Evolutionary conservation across 1,140 invertebrate species (phyloP).

Genomic region (Phthorimaea operculella): DNA sequence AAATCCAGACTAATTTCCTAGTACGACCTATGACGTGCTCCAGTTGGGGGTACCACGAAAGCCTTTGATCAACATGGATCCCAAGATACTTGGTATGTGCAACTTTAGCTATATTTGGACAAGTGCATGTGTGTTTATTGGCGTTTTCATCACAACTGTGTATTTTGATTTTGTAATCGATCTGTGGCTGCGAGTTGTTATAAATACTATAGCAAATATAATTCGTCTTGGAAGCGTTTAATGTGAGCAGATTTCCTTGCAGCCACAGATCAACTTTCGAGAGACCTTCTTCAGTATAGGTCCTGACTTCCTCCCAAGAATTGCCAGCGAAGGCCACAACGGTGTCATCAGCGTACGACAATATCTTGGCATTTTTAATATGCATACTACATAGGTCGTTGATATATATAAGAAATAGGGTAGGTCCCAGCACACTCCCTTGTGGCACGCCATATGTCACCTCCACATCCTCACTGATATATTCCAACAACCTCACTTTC

Average conservation of each 20-base stretch:
- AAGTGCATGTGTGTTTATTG: too few relatives aligned
- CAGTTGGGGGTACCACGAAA: too few relatives aligned
- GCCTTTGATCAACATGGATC: too few relatives aligned
- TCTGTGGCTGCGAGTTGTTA: too few relatives aligned
- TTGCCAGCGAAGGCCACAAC: neutral
- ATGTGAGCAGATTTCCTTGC: neutral
- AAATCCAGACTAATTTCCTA: too few relatives aligned
- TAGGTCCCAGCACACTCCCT: conserved; percentile 1
- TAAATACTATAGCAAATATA: too few relatives aligned
- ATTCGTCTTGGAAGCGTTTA: neutral
- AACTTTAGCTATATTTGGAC: too few relatives aligned
- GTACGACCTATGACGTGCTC: too few relatives aligned
- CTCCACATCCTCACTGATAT: neutral
- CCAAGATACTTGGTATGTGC: too few relatives aligned
- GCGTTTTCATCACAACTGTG: too few relatives aligned
- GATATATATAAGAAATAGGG: neutral
- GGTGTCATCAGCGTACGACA: neutral
- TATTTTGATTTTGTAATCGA: too few relatives aligned
- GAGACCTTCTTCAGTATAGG: neutral
- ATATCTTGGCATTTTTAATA: neutral
- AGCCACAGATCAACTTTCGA: neutral
- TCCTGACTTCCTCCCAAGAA: neutral
- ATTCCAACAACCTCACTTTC: neutral
- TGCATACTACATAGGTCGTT: neutral
- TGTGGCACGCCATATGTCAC: neutral